These are phyloP conservation scores for Erannis defoliaria DNA, from an alignment of 2,888 invertebrate species.

Conservation along the genomic window DNA sequence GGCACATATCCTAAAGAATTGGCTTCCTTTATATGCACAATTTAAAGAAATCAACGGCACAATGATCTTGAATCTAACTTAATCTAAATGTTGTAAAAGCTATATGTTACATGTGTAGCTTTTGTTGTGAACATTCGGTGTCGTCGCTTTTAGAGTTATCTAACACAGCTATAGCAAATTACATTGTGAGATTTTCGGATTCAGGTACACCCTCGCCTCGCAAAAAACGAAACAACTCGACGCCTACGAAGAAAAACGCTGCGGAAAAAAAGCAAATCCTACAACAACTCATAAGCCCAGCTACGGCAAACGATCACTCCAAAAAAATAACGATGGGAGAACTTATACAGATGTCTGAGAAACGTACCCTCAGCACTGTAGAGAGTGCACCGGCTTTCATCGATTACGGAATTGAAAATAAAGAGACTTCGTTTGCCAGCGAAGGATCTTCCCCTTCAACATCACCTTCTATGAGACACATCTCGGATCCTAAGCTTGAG, in stretches of 20 bases:
- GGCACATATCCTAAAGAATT: constrained; percentile 74
- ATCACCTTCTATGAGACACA: constrained; percentile 85
- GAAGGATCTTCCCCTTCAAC: constrained; percentile 83
- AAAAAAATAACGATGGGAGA: constrained; percentile 90
- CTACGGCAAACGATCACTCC: constrained; percentile 87
- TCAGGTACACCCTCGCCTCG: constrained; percentile 92
- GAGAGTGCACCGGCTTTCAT: constrained; percentile 82
- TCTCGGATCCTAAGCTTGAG: constrained; percentile 90
- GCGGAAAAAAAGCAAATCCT: constrained; percentile 93
- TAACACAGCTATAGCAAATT: constrained; percentile 27
- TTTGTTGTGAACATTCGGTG: constrained; percentile 68
- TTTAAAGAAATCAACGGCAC: constrained; percentile 63
- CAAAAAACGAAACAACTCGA: constrained; percentile 93
- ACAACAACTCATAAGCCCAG: constrained; percentile 91
- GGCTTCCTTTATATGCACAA: constrained; percentile 77
- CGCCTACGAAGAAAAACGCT: constrained; percentile 91
- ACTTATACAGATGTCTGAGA: constrained; percentile 91
- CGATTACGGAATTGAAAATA: constrained; percentile 81
- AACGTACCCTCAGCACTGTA: constrained; percentile 78
- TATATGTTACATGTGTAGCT: constrained; percentile 58
- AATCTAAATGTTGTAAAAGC: constrained; percentile 49
- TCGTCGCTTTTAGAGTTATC: constrained; percentile 55
- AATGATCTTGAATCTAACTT: constrained; percentile 57
- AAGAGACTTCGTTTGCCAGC: constrained; percentile 88
- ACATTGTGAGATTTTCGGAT: constrained; percentile 50